Percentiles rank a stretch among this genome's conserved stretches.
phyloP scores from a whole-genome alignment of 1,140 invertebrate genomes.

The Pseudomyrmex pallidus region DNA sequence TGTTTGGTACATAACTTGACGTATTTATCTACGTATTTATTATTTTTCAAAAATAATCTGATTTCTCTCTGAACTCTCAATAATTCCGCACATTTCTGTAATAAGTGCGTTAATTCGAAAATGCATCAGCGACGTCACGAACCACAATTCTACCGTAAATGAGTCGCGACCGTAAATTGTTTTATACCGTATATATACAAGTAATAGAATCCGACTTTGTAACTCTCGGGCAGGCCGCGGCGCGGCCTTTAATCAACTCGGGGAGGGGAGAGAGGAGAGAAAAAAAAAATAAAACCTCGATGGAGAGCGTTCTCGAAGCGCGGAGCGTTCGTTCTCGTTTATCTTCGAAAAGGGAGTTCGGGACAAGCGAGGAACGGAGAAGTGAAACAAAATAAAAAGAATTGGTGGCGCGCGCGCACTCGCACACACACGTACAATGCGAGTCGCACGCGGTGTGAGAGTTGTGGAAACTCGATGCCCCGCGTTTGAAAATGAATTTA shows the following conservation, averaged over 20 bases:
- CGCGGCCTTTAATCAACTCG: constrained; percentile 47
- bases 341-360: constrained; percentile 64
- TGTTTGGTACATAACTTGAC: neutral
- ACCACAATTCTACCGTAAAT: constrained; percentile 43
- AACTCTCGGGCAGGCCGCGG: constrained; percentile 39
- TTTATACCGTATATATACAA: constrained; percentile 43
- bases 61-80: neutral
- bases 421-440: constrained; percentile 23
- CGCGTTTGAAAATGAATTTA: constrained; percentile 77
- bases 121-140: constrained; percentile 10
- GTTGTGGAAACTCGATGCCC: constrained; percentile 66
- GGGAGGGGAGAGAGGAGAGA: no score
- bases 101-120: constrained; percentile 38
- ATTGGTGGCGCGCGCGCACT: neutral
- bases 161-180: constrained; percentile 54
- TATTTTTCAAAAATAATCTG: neutral
- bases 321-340: constrained; percentile 60
- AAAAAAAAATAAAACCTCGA: constrained; percentile 57
- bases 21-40: neutral
- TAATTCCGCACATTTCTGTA: constrained; percentile 16
- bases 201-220: constrained; percentile 58
- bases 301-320: constrained; percentile 66
- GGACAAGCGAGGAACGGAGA: constrained; percentile 58
- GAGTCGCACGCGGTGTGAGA: constrained; percentile 51
- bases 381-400: constrained; percentile 52